Evolutionary conservation across 2,797 vertebrate species (phyloP), one percentile per base, ranked within the genome.

Genomic region (Mormyrus hasselquistii): DNA sequence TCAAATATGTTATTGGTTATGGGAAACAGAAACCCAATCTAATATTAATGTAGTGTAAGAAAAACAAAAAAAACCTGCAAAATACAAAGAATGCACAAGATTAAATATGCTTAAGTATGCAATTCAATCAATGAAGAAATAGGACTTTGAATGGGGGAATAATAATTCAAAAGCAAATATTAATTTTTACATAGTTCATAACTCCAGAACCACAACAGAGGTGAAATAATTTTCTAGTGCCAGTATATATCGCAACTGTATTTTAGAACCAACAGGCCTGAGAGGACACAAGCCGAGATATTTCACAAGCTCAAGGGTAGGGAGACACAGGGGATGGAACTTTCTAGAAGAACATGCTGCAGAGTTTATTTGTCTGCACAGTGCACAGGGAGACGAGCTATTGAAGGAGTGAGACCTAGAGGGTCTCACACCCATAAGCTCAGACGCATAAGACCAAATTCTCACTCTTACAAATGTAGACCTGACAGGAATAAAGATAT

Each of bases 301-400:
- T 85, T 88, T 73, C 87, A 88, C 86, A 90, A 87, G 89, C 88
- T 89, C 90, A 84, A 44, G 76, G 84, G 79, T 25, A 79, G 86
- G 85, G 86, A 49, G 85, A 91, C 87, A n/a, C 16, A 88, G 89
- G 88, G 91, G 87, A 91, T 90, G 88, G 89, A 87, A 85, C 73
- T 90, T 90, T 91, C 62, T 76, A 59, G 88, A 91, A 90, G 90
- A 91, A 90, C 88, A 91, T 59, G 89, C 89, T 41, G 38, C 53
- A 86, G 1, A 55, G 90, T 90, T 93, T 91, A 90, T 93, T 91
- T 92, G 90, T 91, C 41, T 88, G 86, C 89, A 91, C 83, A 49
- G 84, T 29, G 89, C 89, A 88, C 90, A 65, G 88, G 87, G 22
- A 73, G 89, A 88, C 34, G 62, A 76, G 69, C 62, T 88, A 90